These are phyloP conservation scores for Heterochromis multidens DNA, from an alignment of 2,113 vertebrate species.

Conservation along the genomic window DNA sequence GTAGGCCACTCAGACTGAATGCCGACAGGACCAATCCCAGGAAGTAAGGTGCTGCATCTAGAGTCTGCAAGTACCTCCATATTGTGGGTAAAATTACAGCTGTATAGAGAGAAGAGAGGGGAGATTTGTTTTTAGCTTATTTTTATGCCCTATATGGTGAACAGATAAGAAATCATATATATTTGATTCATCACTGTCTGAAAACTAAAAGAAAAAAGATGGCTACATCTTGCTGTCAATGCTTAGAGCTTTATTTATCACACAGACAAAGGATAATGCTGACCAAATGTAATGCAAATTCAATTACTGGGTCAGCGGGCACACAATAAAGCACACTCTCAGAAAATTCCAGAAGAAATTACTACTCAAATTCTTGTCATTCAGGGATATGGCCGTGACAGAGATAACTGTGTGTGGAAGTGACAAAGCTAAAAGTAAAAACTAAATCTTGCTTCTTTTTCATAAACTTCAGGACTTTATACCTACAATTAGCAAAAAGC, in stretches of 20 bases:
- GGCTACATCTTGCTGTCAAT: not conserved
- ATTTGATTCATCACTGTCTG: not conserved
- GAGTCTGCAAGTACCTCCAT: slow-evolving; percentile 81
- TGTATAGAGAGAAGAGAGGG: slow-evolving; percentile 29
- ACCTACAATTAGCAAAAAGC: not conserved
- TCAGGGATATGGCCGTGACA: not conserved
- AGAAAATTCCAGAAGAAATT: not conserved
- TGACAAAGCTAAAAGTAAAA: not conserved
- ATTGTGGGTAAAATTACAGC: slow-evolving; percentile 85
- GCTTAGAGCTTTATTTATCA: not conserved
- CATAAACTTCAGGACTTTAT: not conserved
- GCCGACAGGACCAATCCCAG: slow-evolving; percentile 80
- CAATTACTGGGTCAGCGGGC: slow-evolving; percentile 19
- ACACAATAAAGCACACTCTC: not conserved
- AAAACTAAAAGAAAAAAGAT: not conserved
- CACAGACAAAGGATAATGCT: not conserved
- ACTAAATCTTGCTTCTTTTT: not conserved
- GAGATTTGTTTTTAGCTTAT: not conserved
- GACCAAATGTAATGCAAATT: slow-evolving; percentile 4
- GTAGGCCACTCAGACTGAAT: slow-evolving; percentile 80
- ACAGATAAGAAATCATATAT: not conserved
- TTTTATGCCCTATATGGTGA: not conserved
- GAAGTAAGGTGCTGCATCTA: slow-evolving; percentile 78
- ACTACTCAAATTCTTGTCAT: not conserved
- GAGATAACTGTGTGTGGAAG: not conserved